Percentiles rank a stretch among this genome's conserved stretches.
phyloP scores from a whole-genome alignment of 1,140 invertebrate genomes.

The Polypedilum pembai region DNA sequence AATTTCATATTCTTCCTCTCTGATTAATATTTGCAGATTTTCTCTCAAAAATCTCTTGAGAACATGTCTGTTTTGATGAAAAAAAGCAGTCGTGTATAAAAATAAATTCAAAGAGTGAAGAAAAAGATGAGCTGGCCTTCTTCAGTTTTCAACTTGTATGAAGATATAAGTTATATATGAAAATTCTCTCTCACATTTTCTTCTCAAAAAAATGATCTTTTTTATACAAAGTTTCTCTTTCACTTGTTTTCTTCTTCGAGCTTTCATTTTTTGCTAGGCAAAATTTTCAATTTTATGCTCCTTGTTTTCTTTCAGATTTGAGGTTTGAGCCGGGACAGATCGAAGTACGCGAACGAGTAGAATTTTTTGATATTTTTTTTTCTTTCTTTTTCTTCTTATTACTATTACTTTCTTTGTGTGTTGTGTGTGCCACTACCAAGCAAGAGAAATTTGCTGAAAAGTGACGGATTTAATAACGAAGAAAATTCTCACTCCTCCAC shows the following conservation, averaged over 20 bases:
- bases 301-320: slow-evolving; percentile 26
- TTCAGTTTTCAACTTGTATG: neutral
- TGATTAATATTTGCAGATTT: no score
- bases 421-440: no score
- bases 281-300: slow-evolving; percentile 22
- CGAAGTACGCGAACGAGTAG: slow-evolving; percentile 16
- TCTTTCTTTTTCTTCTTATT: neutral
- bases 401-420: no score
- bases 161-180: neutral
- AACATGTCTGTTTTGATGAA: neutral
- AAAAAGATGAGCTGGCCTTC: slow-evolving; percentile 10
- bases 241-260: neutral
- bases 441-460: no score
- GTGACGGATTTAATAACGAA: neutral
- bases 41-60: no score
- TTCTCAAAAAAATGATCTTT: neutral
- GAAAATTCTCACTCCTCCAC: neutral
- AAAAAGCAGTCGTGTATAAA: slow-evolving; percentile 12
- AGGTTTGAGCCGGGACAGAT: slow-evolving; percentile 21
- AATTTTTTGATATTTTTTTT: neutral
- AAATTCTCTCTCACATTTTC: neutral
- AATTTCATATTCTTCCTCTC: no score
- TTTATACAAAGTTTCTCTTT: neutral
- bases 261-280: neutral
- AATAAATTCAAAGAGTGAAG: neutral